A percentile compares a stretch with the other conserved stretches of the same genome.
Conservation (phyloP, 2,113 vertebrate species). For the Anser brachyrhynchus region DNA sequence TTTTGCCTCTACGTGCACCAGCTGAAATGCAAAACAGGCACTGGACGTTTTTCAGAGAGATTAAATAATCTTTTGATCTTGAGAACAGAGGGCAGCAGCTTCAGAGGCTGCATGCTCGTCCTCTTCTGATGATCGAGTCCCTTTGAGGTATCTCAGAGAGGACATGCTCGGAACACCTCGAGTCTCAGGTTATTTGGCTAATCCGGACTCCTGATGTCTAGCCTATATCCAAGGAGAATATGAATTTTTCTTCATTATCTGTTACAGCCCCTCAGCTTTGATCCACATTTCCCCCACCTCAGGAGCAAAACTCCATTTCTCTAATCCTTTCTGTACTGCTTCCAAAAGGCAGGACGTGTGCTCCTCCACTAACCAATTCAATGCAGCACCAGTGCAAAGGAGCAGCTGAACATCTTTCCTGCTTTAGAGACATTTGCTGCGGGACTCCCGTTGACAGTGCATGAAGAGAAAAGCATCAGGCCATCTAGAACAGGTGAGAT, state of each 20-base stretch:
- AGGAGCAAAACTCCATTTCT: not conserved
- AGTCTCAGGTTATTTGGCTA: slow-evolving; percentile 6
- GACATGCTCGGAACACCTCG: not conserved
- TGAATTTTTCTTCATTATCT: not conserved
- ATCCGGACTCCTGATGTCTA: not conserved
- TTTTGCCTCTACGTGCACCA: not conserved
- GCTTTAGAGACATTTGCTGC: not conserved
- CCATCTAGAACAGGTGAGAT: not conserved
- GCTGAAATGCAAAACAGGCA: not conserved
- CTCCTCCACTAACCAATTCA: not conserved
- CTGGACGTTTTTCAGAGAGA: not conserved
- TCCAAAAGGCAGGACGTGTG: not conserved
- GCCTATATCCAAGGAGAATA: not conserved
- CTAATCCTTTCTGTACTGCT: not conserved
- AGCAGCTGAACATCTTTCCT: not conserved
- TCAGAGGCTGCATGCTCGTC: not conserved
- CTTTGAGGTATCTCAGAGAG: slow-evolving; percentile 10
- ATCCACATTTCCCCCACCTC: not conserved
- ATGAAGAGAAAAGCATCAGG: not conserved
- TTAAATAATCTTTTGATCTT: slow-evolving; percentile 49
- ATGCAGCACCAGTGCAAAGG: not conserved
- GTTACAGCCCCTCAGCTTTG: not conserved
- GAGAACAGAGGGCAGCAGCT: slow-evolving; percentile 31
- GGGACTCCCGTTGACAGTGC: rapidly evolving
- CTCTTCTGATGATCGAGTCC: slow-evolving; percentile 10